Evolutionary conservation across 2,797 vertebrate genomes (phyloP), one percentile per base, ranked within the genome.

Genomic region (Oreonectes daqikongensis): DNA sequence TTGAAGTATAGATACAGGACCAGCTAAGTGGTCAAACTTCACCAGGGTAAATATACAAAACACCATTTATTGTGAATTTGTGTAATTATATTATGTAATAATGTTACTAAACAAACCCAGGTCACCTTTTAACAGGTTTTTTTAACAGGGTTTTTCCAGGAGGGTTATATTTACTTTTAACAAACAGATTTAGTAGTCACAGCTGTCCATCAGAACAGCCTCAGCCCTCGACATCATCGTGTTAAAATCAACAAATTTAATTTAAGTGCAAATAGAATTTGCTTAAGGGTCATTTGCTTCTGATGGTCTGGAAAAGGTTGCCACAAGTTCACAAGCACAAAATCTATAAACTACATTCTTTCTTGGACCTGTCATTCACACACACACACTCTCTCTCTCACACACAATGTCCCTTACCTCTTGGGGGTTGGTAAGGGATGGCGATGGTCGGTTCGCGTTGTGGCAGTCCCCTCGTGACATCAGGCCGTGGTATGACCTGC

Each of bases 401-500:
- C 32, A 80, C 84, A 84, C 81, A 78, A 72, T 68, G 15, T 32
- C 38, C 64, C 87, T 20, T 88, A 99, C 97, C 98, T 95, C 97
- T 91, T 64, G 96, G 89, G 77, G 94, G 88, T 64, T 91, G 59
- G 50, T 97, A 99, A 0, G 95, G 94, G 64, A 98, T 94, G 71
- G 94, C 83, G 38, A 98, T 89, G 0, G 94, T 92, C 81, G 95
- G 95, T 83, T 99, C 97, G 83, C 96, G 91, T 53, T 97, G 97
- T 7, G 98, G 99, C 79, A 99, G 84, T 1, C 95, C 96, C 82
- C 97, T 90, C 28, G 92, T 88, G 71, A 97, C 90, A 48, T 98
- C 97, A 0, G 96, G 94, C 53, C 96, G 93, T 28, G 97, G 92
- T 85, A 97, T 98, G 84, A 95, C 96, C 79, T 97, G 96, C 97